Percentiles rank a stretch among this genome's conserved stretches.
phyloP scores from a whole-genome alignment of 2,113 vertebrate species.

The Ellobius talpinus region DNA sequence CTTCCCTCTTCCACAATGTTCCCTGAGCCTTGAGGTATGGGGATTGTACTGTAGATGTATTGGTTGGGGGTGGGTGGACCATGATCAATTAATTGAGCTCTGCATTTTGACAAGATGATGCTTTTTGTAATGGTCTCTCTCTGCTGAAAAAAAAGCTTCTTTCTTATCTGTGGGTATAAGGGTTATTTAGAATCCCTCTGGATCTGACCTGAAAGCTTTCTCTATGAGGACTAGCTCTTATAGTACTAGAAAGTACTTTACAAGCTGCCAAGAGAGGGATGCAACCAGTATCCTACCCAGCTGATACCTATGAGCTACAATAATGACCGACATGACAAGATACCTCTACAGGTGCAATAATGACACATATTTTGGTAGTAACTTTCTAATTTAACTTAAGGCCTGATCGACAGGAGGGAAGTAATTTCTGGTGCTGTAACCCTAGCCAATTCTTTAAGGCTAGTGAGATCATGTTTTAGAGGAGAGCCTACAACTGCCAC shows the following conservation, averaged over 20 bases:
- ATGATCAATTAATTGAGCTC: background rate
- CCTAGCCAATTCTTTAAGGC: background rate
- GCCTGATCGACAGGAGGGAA: background rate
- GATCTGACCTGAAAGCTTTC: background rate
- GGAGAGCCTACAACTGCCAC: background rate
- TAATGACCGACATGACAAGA: background rate
- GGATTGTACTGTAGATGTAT: background rate
- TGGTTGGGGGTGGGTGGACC: background rate
- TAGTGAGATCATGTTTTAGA: background rate
- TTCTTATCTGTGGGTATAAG: background rate
- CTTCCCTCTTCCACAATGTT: background rate
- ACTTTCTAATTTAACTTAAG: background rate
- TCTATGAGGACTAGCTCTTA: background rate
- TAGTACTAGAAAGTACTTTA: background rate
- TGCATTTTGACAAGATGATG: background rate
- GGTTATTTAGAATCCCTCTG: background rate
- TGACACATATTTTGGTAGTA: background rate
- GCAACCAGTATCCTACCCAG: background rate
- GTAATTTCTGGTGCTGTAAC: background rate
- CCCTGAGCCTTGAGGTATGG: background rate
- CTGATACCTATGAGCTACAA: background rate
- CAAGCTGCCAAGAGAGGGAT: background rate
- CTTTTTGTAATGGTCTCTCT: background rate
- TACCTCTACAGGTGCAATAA: background rate
- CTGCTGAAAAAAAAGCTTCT: background rate